Percentiles rank a stretch among this genome's conserved stretches.
These are phyloP conservation scores for Penaeus japonicus DNA, from an alignment of 1,140 invertebrate genomes.

Conservation along the genomic window DNA sequence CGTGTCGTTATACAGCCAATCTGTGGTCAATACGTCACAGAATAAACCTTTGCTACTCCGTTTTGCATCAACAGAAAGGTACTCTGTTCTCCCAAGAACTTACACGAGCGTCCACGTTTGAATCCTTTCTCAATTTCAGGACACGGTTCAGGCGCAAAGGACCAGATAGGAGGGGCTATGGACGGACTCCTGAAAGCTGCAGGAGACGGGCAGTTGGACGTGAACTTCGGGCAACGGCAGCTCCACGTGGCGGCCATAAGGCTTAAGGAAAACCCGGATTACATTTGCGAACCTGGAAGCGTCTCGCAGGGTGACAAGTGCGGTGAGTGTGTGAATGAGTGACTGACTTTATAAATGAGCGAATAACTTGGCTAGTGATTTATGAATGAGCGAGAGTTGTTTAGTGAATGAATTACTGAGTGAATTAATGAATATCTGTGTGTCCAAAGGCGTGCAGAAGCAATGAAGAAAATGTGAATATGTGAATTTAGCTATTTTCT, in stretches of 20 bases:
- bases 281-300: conserved; percentile 65
- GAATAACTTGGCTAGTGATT: too few relatives aligned
- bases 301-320: conserved; percentile 63
- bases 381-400: too few relatives aligned
- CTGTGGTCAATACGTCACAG: too few relatives aligned
- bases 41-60: too few relatives aligned
- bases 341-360: neutral
- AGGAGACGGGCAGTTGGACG: conserved; percentile 62
- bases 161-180: conserved; percentile 57
- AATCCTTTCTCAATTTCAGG: conserved; percentile 36
- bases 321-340: conserved; percentile 62
- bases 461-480: neutral
- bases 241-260: conserved; percentile 62
- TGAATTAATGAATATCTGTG: neutral
- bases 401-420: too few relatives aligned
- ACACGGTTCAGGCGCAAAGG: conserved; percentile 54
- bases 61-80: too few relatives aligned
- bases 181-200: conserved; percentile 61
- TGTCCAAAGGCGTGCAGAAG: neutral
- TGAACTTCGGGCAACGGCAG: conserved; percentile 61
- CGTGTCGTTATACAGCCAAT: too few relatives aligned
- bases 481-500: neutral
- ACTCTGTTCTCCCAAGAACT: neutral
- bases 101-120: too few relatives aligned
- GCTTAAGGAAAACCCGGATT: conserved; percentile 61